Evolutionary conservation across 2,888 invertebrate species (phyloP).

Genomic region (Taenaris catops): DNA sequence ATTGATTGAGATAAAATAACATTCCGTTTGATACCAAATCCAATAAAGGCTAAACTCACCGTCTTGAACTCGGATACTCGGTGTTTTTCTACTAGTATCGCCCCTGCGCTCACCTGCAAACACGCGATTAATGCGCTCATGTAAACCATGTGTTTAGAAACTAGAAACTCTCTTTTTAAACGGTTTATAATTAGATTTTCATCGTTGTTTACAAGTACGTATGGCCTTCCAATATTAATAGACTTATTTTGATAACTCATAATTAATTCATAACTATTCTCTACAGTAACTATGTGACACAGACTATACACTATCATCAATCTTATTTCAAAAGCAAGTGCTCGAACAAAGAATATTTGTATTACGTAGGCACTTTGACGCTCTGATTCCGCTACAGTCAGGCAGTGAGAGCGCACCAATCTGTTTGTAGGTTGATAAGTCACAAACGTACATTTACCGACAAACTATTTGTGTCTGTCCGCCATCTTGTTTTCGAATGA

Average conservation of each 20-base stretch:
- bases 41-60: constrained; percentile 48
- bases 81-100: constrained; percentile 70
- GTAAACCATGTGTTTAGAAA: constrained; percentile 48
- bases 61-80: constrained; percentile 68
- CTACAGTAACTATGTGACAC: no score
- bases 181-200: constrained; percentile 20
- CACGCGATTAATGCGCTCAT: constrained; percentile 70
- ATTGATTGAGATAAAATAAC: no score
- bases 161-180: constrained; percentile 33
- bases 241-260: constrained; percentile 1
- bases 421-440: constrained; percentile 52
- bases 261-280: not conserved
- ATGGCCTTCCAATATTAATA: constrained; percentile 3
- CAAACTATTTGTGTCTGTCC: constrained; percentile 58
- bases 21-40: constrained; percentile 10
- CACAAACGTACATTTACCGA: constrained; percentile 50
- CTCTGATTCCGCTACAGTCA: constrained; percentile 29
- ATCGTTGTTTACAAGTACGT: constrained; percentile 3
- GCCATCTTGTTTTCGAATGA: constrained; percentile 70
- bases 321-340: constrained; percentile 1
- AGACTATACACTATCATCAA: no score
- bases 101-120: constrained; percentile 75
- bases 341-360: constrained; percentile 11
- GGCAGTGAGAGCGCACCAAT: constrained; percentile 34
- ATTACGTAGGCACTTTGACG: constrained; percentile 26